Evolutionary conservation across 2,113 vertebrate genomes (phyloP).

Genomic region (Nanorana parkeri): DNA sequence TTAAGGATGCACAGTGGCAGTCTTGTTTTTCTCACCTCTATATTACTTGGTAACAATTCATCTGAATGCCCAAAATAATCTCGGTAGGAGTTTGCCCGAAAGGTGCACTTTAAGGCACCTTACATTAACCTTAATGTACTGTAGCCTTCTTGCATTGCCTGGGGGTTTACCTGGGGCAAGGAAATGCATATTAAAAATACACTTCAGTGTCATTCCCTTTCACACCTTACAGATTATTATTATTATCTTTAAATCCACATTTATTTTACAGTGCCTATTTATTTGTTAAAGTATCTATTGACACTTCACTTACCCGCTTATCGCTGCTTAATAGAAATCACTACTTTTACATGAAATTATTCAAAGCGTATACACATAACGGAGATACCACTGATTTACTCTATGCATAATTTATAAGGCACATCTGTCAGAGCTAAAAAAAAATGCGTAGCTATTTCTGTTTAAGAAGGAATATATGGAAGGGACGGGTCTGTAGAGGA

Average conservation of each 20-base stretch:
- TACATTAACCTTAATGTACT: conserved; percentile 32
- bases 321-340: neutral
- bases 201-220: neutral
- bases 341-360: neutral
- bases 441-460: neutral
- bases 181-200: neutral
- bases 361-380: conserved; percentile 4
- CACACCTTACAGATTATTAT: neutral
- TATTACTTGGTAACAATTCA: neutral
- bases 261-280: neutral
- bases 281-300: neutral
- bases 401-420: conserved; percentile 32
- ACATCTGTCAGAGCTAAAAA: conserved; percentile 25
- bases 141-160: neutral
- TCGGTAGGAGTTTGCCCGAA: neutral
- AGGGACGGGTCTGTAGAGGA: neutral
- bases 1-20: no score
- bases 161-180: neutral
- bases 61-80: conserved; percentile 14
- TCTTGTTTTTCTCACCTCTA: neutral
- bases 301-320: neutral
- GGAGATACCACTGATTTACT: neutral
- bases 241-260: neutral
- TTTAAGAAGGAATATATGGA: conserved; percentile 24
- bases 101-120: conserved; percentile 9